phyloP scores from a whole-genome alignment of 2,888 invertebrate genomes.

The Trachelus stipa region DNA sequence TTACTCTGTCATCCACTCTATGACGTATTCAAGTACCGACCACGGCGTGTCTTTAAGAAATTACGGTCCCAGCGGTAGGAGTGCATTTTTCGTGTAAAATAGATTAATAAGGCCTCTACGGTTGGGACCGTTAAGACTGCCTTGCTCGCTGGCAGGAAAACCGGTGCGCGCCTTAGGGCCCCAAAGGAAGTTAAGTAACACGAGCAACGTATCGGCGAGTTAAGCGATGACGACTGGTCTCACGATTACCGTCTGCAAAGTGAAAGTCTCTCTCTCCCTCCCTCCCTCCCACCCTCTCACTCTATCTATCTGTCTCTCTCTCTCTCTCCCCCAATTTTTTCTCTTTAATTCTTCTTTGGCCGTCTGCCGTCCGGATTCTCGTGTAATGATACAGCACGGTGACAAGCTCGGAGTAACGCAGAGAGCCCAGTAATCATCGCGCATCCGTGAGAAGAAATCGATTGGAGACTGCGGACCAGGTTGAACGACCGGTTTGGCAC shows the following conservation, averaged over 20 bases:
- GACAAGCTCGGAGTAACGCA: neutral
- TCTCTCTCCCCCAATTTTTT: slow-evolving; percentile 23
- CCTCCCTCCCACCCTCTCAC: slow-evolving; percentile 3
- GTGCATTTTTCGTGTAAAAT: neutral
- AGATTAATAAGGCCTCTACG: neutral
- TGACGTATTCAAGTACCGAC: neutral
- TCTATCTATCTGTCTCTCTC: slow-evolving; percentile 28
- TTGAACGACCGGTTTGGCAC: slow-evolving; percentile 1
- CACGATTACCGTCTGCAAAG: slow-evolving; percentile 51
- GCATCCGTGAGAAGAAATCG: neutral
- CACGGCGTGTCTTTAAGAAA: neutral
- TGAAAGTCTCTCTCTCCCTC: slow-evolving; percentile 49
- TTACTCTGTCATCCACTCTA: neutral
- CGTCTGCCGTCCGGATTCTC: neutral
- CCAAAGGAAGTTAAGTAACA: slow-evolving; percentile 51
- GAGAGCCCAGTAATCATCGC: neutral
- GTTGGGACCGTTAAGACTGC: neutral
- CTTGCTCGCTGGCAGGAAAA: slow-evolving; percentile 4
- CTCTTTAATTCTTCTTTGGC: neutral
- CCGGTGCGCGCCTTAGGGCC: slow-evolving; percentile 27
- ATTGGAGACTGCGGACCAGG: neutral
- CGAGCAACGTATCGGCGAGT: slow-evolving; percentile 44
- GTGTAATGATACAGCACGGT: neutral
- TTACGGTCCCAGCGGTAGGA: neutral
- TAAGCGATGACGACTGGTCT: slow-evolving; percentile 50